Conservation (phyloP, 2,888 invertebrate genomes). For the Lobophora halterata region DNA sequence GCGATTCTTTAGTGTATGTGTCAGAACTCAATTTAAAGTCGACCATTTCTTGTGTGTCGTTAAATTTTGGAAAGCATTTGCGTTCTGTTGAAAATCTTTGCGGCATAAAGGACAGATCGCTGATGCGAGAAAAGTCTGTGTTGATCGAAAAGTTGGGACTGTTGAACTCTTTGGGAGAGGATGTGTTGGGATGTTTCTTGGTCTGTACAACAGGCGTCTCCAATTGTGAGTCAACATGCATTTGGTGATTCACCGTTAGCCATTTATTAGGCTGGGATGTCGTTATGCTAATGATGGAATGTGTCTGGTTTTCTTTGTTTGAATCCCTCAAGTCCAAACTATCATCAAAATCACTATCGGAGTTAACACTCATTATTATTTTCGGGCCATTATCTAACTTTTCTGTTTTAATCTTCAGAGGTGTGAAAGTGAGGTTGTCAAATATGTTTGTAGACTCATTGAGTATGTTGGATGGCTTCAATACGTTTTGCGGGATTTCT, state of each 20-base stretch:
- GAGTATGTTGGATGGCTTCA: conserved; percentile 61
- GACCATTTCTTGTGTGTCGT: conserved; percentile 59
- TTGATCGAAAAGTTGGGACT: conserved; percentile 74
- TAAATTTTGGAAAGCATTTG: conserved; percentile 56
- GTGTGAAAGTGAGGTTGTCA: conserved; percentile 69
- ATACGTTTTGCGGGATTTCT: conserved; percentile 43
- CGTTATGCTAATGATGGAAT: conserved; percentile 59
- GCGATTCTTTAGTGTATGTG: conserved; percentile 78
- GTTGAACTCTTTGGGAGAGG: conserved; percentile 69
- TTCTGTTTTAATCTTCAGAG: conserved; percentile 59
- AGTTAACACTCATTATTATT: conserved; percentile 61
- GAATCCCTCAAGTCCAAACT: conserved; percentile 51
- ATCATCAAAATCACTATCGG: conserved; percentile 65
- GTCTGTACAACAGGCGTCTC: conserved; percentile 49
- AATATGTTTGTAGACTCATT: conserved; percentile 51
- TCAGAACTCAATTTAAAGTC: conserved; percentile 69
- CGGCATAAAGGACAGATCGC: conserved; percentile 69
- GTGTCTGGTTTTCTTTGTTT: conserved; percentile 64
- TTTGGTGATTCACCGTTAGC: conserved; percentile 45
- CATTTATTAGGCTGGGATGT: conserved; percentile 58
- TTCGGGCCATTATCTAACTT: conserved; percentile 63
- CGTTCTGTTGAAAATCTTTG: conserved; percentile 71
- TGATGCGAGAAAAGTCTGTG: conserved; percentile 71
- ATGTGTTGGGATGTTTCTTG: conserved; percentile 72
- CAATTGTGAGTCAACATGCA: conserved; percentile 38